Conservation (phyloP, 92 coral and sea anemone genomes). For the Ricordea florida region DNA sequence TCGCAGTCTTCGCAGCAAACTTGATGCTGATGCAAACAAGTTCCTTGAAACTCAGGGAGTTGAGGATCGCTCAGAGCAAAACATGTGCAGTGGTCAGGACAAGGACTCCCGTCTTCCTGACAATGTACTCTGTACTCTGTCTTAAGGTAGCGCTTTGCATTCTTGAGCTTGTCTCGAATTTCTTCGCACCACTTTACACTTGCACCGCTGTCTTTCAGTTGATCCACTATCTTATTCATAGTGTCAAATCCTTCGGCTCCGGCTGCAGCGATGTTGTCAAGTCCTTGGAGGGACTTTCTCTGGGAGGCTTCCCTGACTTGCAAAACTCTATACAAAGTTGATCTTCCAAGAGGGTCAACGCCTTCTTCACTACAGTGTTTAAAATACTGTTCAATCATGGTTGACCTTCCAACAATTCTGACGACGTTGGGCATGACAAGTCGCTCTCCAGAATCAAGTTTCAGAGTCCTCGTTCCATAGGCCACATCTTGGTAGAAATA, state of each 20-base stretch:
- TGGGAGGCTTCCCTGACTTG: slow-evolving; percentile 58
- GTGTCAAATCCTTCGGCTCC: slow-evolving; percentile 46
- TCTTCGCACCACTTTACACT: slow-evolving; percentile 46
- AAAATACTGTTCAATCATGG: slow-evolving; percentile 63
- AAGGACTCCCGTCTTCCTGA: slow-evolving; percentile 42
- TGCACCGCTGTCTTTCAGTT: slow-evolving; percentile 43
- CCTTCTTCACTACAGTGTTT: slow-evolving; percentile 32
- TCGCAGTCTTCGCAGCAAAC: slow-evolving; percentile 13
- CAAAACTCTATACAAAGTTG: slow-evolving; percentile 51
- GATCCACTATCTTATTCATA: slow-evolving; percentile 40
- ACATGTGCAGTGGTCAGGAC: slow-evolving; percentile 56
- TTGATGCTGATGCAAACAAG: slow-evolving; percentile 44
- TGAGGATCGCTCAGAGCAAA: slow-evolving; percentile 55
- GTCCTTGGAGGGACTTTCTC: slow-evolving; percentile 56
- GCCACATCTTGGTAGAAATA: slow-evolving; percentile 62
- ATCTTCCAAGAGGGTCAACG: slow-evolving; percentile 51
- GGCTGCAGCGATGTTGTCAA: slow-evolving; percentile 47
- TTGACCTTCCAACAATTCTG: slow-evolving; percentile 58
- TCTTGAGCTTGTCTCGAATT: slow-evolving; percentile 14
- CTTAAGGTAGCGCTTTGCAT: slow-evolving; percentile 56
- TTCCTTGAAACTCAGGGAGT: slow-evolving; percentile 16
- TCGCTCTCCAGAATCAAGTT: slow-evolving; percentile 54
- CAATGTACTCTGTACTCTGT: slow-evolving; percentile 52
- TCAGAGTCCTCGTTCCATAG: slow-evolving; percentile 50
- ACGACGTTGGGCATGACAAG: slow-evolving; percentile 65